Base-by-base conservation (phyloP, 2,888 invertebrate genomes). In the Tachina fera region DNA sequence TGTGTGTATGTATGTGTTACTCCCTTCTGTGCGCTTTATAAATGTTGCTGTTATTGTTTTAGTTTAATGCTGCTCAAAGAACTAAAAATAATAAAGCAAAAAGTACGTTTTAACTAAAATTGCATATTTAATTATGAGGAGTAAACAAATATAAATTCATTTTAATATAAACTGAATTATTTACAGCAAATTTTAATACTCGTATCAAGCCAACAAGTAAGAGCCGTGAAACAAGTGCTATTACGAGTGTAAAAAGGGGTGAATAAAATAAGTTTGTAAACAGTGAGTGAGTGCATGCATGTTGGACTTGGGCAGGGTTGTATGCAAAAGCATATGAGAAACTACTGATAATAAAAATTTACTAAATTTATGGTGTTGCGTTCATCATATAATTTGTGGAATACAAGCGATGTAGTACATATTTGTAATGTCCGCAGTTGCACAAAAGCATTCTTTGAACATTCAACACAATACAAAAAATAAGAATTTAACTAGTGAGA, bases 71-170 rank as follows among this genome's bases (percentile, higher is more conserved):
- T 53, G 45, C 76, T 56, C 5, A 60, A 68, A 49, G 68, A 68
- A 77, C 67, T 22, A 47, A 77, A 75, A 63, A 14, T 41, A 74
- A 61, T n/a, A 45, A 43, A 19, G 58, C 31, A 58, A 31, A 58
- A 58, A 58, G 45, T 58, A 71, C 3, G 9, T 31, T n/a, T 60
- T 31, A 31, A 41, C 19, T 11, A 41, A 41, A 43, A 11, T 31
- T 63, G 74, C 74, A 74, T 51, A 16, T 63, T 61, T 53, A 63
- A 75, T 75, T 31, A 31, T 31, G 31, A 31, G 31, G 31, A 63
- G 14, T 22, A n/a, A 43, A 63, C 63, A 41, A 63, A 61, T 11
- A 47, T 16, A 63, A 63, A 63, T 53, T 63, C 63, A 43, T 75
- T 43, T 63, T 49, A 47, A 49, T 39, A 39, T 39, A 60, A 72